Conservation (phyloP, 2,888 invertebrate species). For the Protonemura montana region DNA sequence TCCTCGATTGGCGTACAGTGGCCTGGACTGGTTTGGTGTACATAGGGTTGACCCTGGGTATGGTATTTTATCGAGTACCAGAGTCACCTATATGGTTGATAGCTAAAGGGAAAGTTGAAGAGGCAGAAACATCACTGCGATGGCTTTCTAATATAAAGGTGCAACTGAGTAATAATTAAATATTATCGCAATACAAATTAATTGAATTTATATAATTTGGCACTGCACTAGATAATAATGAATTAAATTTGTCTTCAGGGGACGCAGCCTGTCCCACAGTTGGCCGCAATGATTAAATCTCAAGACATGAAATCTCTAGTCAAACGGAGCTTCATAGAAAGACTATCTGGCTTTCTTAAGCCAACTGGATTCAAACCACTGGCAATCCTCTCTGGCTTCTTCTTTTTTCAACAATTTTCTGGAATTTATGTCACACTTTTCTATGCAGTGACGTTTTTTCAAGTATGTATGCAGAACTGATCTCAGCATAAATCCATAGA, state of each 20-base stretch:
- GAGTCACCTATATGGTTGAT: constrained; percentile 70
- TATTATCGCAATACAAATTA: too few species aligned
- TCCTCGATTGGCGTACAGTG: constrained; percentile 64
- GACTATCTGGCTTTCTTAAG: constrained; percentile 60
- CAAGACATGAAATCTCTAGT: constrained; percentile 59
- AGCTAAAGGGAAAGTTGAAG: constrained; percentile 63
- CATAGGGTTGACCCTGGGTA: constrained; percentile 62
- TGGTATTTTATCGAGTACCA: constrained; percentile 62
- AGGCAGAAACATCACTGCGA: constrained; percentile 63
- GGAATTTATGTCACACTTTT: constrained; percentile 70
- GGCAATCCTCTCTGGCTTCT: constrained; percentile 63
- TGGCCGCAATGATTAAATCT: constrained; percentile 63
- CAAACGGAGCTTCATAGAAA: constrained; percentile 55
- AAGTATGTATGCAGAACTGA: constrained; percentile 56
- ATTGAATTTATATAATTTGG: too few species aligned
- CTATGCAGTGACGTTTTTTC: constrained; percentile 67
- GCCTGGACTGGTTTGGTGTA: constrained; percentile 66
- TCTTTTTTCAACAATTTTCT: constrained; percentile 67
- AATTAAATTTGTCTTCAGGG: constrained; percentile 55
- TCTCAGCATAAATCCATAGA: neutral
- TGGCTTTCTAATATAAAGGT: constrained; percentile 55
- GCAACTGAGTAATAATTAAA: too few species aligned
- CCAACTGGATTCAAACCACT: constrained; percentile 69
- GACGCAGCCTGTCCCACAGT: constrained; percentile 63
- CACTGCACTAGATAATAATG: neutral